phyloP scores from a whole-genome alignment of 2,113 vertebrate genomes.

The Callipepla californica region DNA sequence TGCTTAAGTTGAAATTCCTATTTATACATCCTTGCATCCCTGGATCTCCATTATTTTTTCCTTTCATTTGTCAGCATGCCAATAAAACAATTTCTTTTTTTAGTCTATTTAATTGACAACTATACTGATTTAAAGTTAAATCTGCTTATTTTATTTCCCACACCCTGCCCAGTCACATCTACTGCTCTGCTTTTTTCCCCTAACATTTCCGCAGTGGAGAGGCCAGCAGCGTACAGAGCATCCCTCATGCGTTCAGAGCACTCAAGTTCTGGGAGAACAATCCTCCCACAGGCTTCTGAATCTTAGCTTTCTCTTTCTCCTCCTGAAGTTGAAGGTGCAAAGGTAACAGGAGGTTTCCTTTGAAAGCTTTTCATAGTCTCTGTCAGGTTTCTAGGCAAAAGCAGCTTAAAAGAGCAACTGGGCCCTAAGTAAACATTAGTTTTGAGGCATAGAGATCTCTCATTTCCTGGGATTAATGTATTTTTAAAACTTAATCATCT shows the following conservation, averaged over 20 bases:
- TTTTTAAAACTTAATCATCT: neutral
- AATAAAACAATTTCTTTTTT: neutral
- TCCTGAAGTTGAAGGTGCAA: neutral
- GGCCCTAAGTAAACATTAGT: neutral
- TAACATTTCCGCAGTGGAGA: neutral
- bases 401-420: neutral
- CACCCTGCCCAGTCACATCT: neutral
- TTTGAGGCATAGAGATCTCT: neutral
- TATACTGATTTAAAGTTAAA: neutral
- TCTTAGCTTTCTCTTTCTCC: neutral
- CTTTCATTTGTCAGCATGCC: neutral
- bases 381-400: neutral
- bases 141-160: neutral
- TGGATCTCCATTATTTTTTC: neutral
- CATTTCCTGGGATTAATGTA: neutral
- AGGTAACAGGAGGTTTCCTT: neutral
- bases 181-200: slow-evolving; percentile 2
- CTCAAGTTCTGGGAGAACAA: neutral
- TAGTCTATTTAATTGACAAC: neutral
- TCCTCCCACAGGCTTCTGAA: neutral
- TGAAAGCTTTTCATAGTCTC: neutral
- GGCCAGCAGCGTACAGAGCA: neutral
- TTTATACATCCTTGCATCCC: neutral
- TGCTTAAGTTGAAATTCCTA: neutral
- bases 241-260: neutral